Evolutionary conservation across 2,888 invertebrate genomes (phyloP), one percentile per base, ranked within the genome.

Genomic region (Automeris io): DNA sequence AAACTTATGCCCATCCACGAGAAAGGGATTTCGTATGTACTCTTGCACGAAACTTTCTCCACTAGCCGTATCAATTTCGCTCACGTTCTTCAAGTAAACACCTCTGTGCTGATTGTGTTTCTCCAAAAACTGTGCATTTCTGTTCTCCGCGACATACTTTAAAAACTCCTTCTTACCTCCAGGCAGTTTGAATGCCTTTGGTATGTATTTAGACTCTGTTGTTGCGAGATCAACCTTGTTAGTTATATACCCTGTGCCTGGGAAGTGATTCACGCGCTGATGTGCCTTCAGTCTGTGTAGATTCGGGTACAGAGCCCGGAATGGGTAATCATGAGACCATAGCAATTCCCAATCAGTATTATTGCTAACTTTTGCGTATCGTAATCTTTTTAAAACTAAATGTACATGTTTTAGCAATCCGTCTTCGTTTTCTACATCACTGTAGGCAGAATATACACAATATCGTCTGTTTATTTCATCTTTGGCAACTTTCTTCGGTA

Each of bases 321-420:
- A 98, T 0, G 98, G 98, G 69, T 95, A 98, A 57, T 96, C 95
- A 70, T 98, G 96, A 0, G 97, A 92, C 98, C 99, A 99, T 6
- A 98, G 76, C 0, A 98, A 83, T 65, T 93, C 91, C 97, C 98
- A 98, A 1, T 92, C 86, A 0, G 88, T 73, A 5, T 79, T 60
- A 21, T 89, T 79, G 0, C 74, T 71, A 1, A 85, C 88, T 47
- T 90, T 88, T 39, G 88, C 74, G 57, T 92, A 97, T 0, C 96
- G 97, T 8, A 95, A 70, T 46, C 92, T 86, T 5, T 92, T 86
- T 44, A 99, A 87, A 1, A 96, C 92, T 21, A 90, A 83, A 58
- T 92, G 90, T 0, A 99, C 94, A 73, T 98, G 97, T 58, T 90
- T 90, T 40, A 96, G 80, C 51, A 94, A 88, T 0, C 93, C 93